These are phyloP conservation scores for Ectropis grisescens DNA, from an alignment of 1,140 invertebrate species.

Conservation along the genomic window DNA sequence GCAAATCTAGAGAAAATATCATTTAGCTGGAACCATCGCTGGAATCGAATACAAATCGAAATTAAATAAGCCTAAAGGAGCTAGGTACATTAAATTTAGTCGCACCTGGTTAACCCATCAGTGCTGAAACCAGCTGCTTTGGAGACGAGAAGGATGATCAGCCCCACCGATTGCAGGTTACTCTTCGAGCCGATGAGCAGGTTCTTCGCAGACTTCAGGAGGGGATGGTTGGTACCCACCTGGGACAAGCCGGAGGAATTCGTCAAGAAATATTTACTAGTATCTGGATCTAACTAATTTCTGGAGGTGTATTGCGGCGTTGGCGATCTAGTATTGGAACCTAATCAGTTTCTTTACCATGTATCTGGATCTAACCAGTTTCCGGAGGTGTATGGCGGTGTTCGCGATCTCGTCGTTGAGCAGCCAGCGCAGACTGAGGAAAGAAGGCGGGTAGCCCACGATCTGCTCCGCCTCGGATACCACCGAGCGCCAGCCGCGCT, in stretches of 20 bases:
- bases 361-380: too few relatives aligned
- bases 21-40: too few relatives aligned
- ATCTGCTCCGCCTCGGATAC: slow-evolving; percentile 94
- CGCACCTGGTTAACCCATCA: slow-evolving; percentile 18
- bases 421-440: slow-evolving; percentile 89
- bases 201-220: slow-evolving; percentile 52
- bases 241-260: slow-evolving; percentile 11
- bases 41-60: too few relatives aligned
- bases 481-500: slow-evolving; percentile 88
- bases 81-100: too few relatives aligned
- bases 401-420: slow-evolving; percentile 94
- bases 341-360: too few relatives aligned
- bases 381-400: slow-evolving; percentile 89
- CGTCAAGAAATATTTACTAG: slow-evolving; percentile 44
- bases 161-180: slow-evolving; percentile 87
- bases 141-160: slow-evolving; percentile 87
- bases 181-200: slow-evolving; percentile 70
- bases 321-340: too few relatives aligned
- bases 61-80: too few relatives aligned
- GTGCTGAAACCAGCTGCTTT: slow-evolving; percentile 75
- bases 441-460: slow-evolving; percentile 94
- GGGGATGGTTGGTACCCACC: slow-evolving; percentile 53
- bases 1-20: too few relatives aligned
- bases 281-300: too few relatives aligned
- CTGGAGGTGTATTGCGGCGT: too few relatives aligned